A percentile compares a stretch with the other conserved stretches of the same genome.
Conservation (phyloP, 2,113 vertebrate species). For the Pangasianodon gigas region DNA sequence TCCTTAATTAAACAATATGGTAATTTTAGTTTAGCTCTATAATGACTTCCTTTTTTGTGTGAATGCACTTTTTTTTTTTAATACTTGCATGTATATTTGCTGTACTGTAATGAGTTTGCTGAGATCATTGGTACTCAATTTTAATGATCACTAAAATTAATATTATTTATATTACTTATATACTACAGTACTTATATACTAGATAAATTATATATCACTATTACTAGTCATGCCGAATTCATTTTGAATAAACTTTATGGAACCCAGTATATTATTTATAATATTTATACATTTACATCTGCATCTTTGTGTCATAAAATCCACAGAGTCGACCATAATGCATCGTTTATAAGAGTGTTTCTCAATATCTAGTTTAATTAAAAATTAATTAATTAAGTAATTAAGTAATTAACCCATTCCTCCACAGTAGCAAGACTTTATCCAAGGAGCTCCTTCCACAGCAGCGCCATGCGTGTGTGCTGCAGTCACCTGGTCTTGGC, state of each 20-base stretch:
- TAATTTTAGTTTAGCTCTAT: not conserved
- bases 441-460: constrained; percentile 8
- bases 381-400: not conserved
- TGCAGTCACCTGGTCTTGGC: constrained; percentile 69
- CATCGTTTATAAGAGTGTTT: not conserved
- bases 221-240: not conserved
- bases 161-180: not conserved
- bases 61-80: not conserved
- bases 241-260: not conserved
- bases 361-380: not conserved
- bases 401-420: not conserved
- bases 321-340: not conserved
- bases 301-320: not conserved
- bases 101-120: not conserved
- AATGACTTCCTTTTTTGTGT: not conserved
- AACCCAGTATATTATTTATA: not conserved
- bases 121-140: not conserved
- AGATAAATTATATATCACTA: not conserved
- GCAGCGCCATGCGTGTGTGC: constrained; percentile 68
- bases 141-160: not conserved
- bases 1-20: not conserved
- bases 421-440: not conserved
- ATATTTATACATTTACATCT: not conserved
- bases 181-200: not conserved
- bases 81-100: too few relatives aligned